A percentile compares a stretch with the other conserved stretches of the same genome.
Evolutionary conservation across 2,888 invertebrate genomes (phyloP).

Genomic region (Odontomyia ornata): DNA sequence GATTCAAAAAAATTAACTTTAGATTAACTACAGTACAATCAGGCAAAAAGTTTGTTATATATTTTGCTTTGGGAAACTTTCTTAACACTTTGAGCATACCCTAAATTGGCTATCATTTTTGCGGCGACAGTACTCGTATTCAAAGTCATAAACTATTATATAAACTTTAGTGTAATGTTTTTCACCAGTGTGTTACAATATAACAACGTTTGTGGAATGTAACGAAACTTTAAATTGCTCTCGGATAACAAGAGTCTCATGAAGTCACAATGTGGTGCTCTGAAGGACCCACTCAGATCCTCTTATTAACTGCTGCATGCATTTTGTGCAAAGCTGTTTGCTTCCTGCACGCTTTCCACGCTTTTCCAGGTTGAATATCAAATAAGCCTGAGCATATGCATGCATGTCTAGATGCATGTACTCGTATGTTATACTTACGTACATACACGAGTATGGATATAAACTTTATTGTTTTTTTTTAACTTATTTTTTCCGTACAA

Average conservation of each 20-base stretch:
- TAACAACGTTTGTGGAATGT: constrained; percentile 26
- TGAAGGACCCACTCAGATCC: constrained; percentile 30
- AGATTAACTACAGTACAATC: no score
- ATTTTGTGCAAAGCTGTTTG: background rate
- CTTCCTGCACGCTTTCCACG: constrained; percentile 11
- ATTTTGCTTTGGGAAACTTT: no score
- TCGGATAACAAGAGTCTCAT: constrained; percentile 41
- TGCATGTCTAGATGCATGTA: background rate
- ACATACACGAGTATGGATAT: no score
- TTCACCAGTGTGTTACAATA: constrained; percentile 26
- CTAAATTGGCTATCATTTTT: constrained; percentile 1
- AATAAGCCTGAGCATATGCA: constrained; percentile 16
- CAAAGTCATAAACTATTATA: constrained; percentile 6
- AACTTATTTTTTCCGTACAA: background rate
- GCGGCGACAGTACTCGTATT: background rate
- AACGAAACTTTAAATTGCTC: constrained; percentile 41
- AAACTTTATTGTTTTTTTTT: constrained; percentile 28
- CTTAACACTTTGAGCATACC: no score
- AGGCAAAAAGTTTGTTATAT: no score
- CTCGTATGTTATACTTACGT: no score
- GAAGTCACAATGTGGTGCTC: constrained; percentile 30
- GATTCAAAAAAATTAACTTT: no score
- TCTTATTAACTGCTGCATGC: constrained; percentile 34
- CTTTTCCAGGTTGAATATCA: constrained; percentile 17
- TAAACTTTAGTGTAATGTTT: constrained; percentile 27